A percentile compares a stretch with the other conserved stretches of the same genome.
Conservation (phyloP, 2,797 vertebrate genomes). For the Chloroceryle inda region DNA sequence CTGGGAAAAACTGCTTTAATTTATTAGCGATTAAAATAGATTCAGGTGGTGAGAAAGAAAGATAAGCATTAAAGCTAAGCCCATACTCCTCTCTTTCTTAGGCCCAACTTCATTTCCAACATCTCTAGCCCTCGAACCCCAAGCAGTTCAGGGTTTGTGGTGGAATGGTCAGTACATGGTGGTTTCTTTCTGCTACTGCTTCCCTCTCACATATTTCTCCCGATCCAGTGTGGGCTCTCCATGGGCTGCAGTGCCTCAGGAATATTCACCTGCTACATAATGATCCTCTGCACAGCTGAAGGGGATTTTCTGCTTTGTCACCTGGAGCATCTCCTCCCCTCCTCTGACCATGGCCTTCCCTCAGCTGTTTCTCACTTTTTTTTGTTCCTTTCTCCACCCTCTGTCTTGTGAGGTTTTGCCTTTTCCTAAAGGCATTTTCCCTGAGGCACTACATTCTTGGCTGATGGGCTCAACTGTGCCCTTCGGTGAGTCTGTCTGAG, state of each 20-base stretch:
- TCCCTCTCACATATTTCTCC: not conserved
- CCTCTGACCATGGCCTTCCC: not conserved
- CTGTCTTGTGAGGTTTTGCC: not conserved
- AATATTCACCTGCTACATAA: not conserved
- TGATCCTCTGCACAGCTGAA: not conserved
- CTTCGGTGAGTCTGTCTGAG: not conserved
- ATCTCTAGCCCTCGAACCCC: not conserved
- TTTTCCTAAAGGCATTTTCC: not conserved
- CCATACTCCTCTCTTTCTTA: not conserved
- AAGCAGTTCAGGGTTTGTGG: not conserved
- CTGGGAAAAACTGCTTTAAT: not conserved
- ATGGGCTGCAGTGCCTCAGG: not conserved
- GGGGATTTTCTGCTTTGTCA: rapidly evolving
- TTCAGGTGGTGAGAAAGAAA: not conserved
- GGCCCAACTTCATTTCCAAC: not conserved
- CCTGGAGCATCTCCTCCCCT: not conserved
- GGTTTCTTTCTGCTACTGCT: not conserved
- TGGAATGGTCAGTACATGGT: not conserved
- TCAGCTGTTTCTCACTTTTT: not conserved
- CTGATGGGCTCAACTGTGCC: not conserved
- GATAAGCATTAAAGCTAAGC: not conserved
- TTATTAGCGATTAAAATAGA: not conserved
- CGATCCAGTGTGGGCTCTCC: not conserved
- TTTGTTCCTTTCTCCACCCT: not conserved
- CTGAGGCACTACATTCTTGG: too few species aligned